Evolutionary conservation across 2,888 invertebrate species (phyloP).

Genomic region (Nomada ruficornis): DNA sequence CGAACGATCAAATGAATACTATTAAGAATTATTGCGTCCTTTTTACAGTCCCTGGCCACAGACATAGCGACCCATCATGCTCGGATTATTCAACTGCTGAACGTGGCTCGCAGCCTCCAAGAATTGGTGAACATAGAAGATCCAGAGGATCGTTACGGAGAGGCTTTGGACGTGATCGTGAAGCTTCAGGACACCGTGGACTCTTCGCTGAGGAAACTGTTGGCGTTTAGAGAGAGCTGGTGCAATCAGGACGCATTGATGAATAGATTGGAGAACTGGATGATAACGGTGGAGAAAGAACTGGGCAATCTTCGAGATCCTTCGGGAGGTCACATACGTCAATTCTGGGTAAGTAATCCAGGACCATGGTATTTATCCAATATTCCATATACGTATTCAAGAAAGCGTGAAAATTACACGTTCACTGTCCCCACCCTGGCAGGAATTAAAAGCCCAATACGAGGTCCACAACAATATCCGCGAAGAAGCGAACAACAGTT

Average conservation of each 20-base stretch:
- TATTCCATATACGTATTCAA: neutral
- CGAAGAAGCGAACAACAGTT: conserved; percentile 89
- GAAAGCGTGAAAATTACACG: neutral
- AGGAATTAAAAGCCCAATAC: conserved; percentile 94
- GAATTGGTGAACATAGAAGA: conserved; percentile 91
- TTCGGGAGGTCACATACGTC: conserved; percentile 90
- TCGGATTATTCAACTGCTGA: conserved; percentile 90
- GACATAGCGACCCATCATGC: conserved; percentile 93
- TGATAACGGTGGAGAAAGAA: conserved; percentile 90
- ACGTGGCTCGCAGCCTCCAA: conserved; percentile 90
- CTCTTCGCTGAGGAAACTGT: conserved; percentile 88
- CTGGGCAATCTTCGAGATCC: conserved; percentile 88
- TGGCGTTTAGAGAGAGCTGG: conserved; percentile 93
- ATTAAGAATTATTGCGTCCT: no score
- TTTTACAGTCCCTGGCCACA: conserved; percentile 88
- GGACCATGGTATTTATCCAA: neutral
- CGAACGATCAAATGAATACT: neutral
- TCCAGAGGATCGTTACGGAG: conserved; percentile 90
- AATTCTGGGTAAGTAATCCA: conserved; percentile 89
- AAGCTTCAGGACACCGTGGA: conserved; percentile 92
- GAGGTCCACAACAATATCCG: conserved; percentile 92
- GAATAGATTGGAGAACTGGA: conserved; percentile 91
- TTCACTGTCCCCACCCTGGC: neutral
- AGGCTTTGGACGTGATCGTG: conserved; percentile 89
- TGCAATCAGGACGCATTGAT: conserved; percentile 89